A percentile compares a stretch with the other conserved stretches of the same genome.
phyloP scores from a whole-genome alignment of 1,140 invertebrate genomes.

The Camponotus floridanus region DNA sequence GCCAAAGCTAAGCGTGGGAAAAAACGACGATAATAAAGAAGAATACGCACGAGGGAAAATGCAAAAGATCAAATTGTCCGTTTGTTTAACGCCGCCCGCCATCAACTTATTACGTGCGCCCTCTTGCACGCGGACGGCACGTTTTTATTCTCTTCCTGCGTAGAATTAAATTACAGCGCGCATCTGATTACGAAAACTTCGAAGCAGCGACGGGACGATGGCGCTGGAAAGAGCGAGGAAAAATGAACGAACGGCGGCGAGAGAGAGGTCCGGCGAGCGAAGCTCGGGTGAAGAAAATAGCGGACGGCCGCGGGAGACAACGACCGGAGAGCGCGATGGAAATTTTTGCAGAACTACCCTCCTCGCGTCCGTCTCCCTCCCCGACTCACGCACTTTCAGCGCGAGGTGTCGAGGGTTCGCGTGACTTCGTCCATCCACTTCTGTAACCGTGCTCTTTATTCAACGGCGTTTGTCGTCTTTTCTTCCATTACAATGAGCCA shows the following conservation, averaged over 20 bases:
- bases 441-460: slow-evolving; percentile 53
- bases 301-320: slow-evolving; percentile 17
- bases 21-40: slow-evolving; percentile 3
- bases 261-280: not conserved
- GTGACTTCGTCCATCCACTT: slow-evolving; percentile 49
- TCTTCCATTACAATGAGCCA: slow-evolving; percentile 61
- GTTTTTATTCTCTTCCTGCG: slow-evolving; percentile 49
- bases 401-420: slow-evolving; percentile 41
- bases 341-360: slow-evolving; percentile 56
- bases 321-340: slow-evolving; percentile 37
- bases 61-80: slow-evolving; percentile 49
- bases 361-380: not conserved
- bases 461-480: slow-evolving; percentile 48
- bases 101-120: slow-evolving; percentile 56
- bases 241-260: not conserved
- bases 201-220: not conserved
- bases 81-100: slow-evolving; percentile 51
- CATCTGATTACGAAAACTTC: slow-evolving; percentile 63
- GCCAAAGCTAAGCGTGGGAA: not conserved
- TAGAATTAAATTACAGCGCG: slow-evolving; percentile 58
- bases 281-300: slow-evolving; percentile 33
- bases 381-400: not conserved
- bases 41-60: slow-evolving; percentile 2
- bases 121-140: slow-evolving; percentile 40
- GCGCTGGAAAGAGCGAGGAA: not conserved